Evolutionary conservation across 2,888 invertebrate species (phyloP), one percentile per base, ranked within the genome.

Genomic region (Macrosoma leucophasiata): DNA sequence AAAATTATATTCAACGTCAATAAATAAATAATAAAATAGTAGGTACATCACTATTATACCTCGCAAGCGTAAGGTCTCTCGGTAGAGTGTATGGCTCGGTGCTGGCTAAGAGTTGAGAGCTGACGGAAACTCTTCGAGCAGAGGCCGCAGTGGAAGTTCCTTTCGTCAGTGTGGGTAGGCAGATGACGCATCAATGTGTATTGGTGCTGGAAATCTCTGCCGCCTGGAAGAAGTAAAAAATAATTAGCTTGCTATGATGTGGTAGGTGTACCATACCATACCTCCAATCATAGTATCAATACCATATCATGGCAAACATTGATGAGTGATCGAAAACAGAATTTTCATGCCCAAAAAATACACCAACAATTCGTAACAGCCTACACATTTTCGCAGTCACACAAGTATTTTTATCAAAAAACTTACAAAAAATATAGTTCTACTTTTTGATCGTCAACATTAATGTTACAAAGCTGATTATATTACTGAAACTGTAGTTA

Each of bases 21-120:
- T n/a, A n/a, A n/a, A n/a, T n/a, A n/a, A n/a, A n/a, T n/a, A n/a
- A n/a, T n/a, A n/a, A n/a, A n/a, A n/a, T n/a, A n/a, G n/a, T n/a
- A n/a, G n/a, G n/a, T n/a, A n/a, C n/a, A n/a, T n/a, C n/a, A n/a
- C n/a, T n/a, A n/a, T n/a, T n/a, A n/a, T 34, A 84, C 84, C 73
- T 91, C 91, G 58, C 92, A 93, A 29, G 89, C 78, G 55, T 91
- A 91, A 0, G 92, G 92, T 23, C 92, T 75, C 19, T 89, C 90
- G 19, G 89, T 86, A n/a, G 91, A 91, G 58, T 92, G 92, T 53
- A 91, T 92, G n/a, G 91, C 91, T 28, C 89, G 86, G 55, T 93
- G 92, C 55, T 92, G 92, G 46, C 90, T 90, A 26, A 93, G 68
- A 1, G 92, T 92, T 18, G 91, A 91, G 55, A 91, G 87, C 66